Evolutionary conservation across 2,888 invertebrate genomes (phyloP).

Genomic region (Minunthozetes semirufus): DNA sequence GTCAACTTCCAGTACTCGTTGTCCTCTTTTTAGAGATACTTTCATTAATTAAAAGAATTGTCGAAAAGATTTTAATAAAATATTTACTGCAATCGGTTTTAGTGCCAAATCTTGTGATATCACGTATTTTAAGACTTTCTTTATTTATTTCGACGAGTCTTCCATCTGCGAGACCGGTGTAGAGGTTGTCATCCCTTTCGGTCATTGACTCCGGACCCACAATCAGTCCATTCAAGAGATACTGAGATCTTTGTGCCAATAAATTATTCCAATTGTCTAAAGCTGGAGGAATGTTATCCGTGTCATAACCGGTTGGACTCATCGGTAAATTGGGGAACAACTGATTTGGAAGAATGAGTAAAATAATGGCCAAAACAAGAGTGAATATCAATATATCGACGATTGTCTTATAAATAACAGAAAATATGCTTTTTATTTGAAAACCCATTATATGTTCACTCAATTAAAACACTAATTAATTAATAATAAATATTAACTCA

Average conservation of each 20-base stretch:
- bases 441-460: conserved; percentile 11
- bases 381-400: conserved; percentile 28
- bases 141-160: conserved; percentile 37
- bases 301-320: conserved; percentile 23
- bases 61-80: not conserved
- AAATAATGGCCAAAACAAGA: conserved; percentile 2
- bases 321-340: conserved; percentile 31
- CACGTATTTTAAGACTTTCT: conserved; percentile 20
- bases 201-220: conserved; percentile 39
- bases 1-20: conserved; percentile 34
- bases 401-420: conserved; percentile 15
- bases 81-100: conserved; percentile 29
- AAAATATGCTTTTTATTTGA: conserved; percentile 33
- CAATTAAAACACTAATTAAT: not conserved
- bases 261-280: conserved; percentile 36
- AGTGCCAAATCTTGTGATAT: conserved; percentile 10
- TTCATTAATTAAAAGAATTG: no score
- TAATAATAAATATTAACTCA: not conserved
- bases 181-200: conserved; percentile 33
- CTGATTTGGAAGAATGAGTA: conserved; percentile 32
- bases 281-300: not conserved
- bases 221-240: conserved; percentile 21
- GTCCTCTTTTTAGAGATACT: not conserved
- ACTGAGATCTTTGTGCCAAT: conserved; percentile 33
- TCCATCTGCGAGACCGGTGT: conserved; percentile 40